Conservation (phyloP, 2,888 invertebrate species). For the Hipparchia semele region DNA sequence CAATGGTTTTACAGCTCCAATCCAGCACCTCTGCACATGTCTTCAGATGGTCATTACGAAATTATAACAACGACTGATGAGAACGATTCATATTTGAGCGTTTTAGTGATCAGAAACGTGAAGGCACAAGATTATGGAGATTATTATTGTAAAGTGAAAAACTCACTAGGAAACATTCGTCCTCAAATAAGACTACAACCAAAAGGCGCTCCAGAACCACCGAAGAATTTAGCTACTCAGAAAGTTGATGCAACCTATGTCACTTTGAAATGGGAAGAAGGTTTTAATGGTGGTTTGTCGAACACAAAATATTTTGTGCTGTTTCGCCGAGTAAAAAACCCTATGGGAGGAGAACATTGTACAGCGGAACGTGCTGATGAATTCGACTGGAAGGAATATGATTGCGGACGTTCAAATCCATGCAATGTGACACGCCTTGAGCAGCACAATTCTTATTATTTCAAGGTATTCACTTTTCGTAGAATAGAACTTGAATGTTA, state of each 20-base stretch:
- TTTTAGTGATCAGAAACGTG: constrained; percentile 88
- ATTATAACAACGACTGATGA: constrained; percentile 91
- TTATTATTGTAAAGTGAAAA: constrained; percentile 94
- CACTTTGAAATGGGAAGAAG: constrained; percentile 92
- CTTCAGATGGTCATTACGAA: constrained; percentile 93
- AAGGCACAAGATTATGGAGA: constrained; percentile 95
- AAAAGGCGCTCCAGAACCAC: constrained; percentile 94
- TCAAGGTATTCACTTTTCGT: constrained; percentile 85
- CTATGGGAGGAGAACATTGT: constrained; percentile 63
- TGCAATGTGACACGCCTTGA: constrained; percentile 94
- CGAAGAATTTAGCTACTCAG: constrained; percentile 87
- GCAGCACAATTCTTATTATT: constrained; percentile 93
- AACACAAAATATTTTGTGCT: constrained; percentile 95
- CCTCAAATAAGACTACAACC: constrained; percentile 91
- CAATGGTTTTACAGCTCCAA: constrained; percentile 94
- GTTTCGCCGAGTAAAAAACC: constrained; percentile 87
- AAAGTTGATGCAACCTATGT: constrained; percentile 91
- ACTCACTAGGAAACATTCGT: constrained; percentile 89
- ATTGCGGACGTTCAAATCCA: constrained; percentile 93
- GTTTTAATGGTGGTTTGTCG: constrained; percentile 94
- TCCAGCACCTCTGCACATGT: constrained; percentile 88
- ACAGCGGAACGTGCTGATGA: constrained; percentile 68
- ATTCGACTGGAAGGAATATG: constrained; percentile 91
- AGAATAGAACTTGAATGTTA: background rate
- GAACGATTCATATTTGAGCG: constrained; percentile 93